Percentiles rank a stretch among this genome's conserved stretches.
These are phyloP conservation scores for Semicossyphus pulcher DNA, from an alignment of 2,113 vertebrate species.

Conservation along the genomic window DNA sequence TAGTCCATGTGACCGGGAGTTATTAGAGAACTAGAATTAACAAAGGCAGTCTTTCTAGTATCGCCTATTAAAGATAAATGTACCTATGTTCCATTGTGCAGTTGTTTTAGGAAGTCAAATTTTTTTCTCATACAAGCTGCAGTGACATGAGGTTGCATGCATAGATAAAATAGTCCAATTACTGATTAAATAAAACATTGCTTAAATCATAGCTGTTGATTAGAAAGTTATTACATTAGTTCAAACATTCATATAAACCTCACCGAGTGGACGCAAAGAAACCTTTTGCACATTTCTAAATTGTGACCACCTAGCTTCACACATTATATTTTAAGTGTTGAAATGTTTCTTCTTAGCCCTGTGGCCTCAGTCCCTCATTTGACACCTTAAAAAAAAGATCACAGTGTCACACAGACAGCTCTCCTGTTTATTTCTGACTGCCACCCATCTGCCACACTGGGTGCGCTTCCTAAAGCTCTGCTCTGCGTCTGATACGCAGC, in stretches of 20 bases:
- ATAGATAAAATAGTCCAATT: too few relatives aligned
- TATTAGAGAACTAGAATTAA: neutral
- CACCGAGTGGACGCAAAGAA: neutral
- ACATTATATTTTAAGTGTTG: neutral
- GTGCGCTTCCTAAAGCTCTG: constrained; percentile 57
- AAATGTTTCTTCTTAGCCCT: constrained; percentile 1
- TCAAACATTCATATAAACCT: neutral
- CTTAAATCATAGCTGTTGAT: too few relatives aligned
- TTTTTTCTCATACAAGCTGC: neutral
- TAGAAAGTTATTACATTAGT: too few relatives aligned
- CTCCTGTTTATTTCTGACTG: constrained; percentile 50
- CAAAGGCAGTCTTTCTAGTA: neutral
- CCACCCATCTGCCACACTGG: constrained; percentile 28
- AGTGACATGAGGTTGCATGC: neutral
- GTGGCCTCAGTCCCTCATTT: neutral
- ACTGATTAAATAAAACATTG: too few relatives aligned
- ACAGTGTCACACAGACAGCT: neutral
- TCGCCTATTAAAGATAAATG: too few relatives aligned
- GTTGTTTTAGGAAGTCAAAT: too few relatives aligned
- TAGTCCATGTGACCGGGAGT: neutral
- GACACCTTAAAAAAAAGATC: constrained; percentile 1
- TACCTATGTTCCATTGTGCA: too few relatives aligned
- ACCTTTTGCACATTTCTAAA: neutral
- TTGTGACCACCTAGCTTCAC: neutral
- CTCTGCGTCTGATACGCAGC: constrained; percentile 43